Evolutionary conservation across 2,797 vertebrate genomes (phyloP), one percentile per base, ranked within the genome.

Genomic region (Melanogrammus aeglefinus): DNA sequence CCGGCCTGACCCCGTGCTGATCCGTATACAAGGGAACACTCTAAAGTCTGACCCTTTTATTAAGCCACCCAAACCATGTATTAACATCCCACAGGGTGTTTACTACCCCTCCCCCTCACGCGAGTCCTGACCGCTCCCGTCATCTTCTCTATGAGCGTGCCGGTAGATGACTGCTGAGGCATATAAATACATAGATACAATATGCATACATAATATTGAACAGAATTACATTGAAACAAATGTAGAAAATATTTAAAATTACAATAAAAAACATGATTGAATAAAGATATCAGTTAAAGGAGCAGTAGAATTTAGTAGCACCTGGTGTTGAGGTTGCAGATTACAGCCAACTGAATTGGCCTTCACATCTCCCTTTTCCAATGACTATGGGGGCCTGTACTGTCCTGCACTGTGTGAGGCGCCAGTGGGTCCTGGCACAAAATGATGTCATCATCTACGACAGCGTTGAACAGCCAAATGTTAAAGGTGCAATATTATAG

Each of bases 1-100:
- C 83, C 77, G 90, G 73, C 82, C 86, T 87, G 86, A 91, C 88
- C 88, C 87, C 86, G 84, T 35, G n/a, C 24, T 90, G 88, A 91
- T 87, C 91, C 82, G 87, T 81, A 83, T 80, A 80, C 29, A 7
- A 76, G 78, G 57, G 1, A 78, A 82, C 75, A 39, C 80, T 87
- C 88, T 86, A 86, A 66, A 76, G 78, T 47, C 13, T 12, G 74
- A 79, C 66, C 79, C 51, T 73, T 83, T 83, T 76, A 84, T 74
- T 14, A 2, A 39, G 10, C 47, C 73, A 75, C 13, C n/a, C 72
- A 73, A 76, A 78, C 14, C 27, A 75, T n/a, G 6, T 73, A 75
- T 39, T 14, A 77, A 77, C 57, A 80, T 73, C 73, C 9, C 77
- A 73, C 27, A 31, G 29, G 29, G 16, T 21, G 5, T 75, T n/a